phyloP scores from a whole-genome alignment of 2,113 vertebrate species.

The Pteropus alecto region DNA sequence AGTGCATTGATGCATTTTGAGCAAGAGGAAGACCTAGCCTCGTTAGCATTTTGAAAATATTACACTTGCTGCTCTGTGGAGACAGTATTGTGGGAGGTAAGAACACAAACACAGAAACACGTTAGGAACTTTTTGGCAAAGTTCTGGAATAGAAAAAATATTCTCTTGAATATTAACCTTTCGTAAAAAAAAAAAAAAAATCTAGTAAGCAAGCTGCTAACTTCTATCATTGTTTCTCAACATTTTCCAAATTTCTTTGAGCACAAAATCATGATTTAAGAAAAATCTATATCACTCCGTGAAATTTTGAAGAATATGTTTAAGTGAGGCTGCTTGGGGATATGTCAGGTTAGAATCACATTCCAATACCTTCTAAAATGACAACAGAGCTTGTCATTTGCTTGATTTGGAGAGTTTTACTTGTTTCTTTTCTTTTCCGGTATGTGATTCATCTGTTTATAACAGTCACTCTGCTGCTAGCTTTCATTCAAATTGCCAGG shows the following conservation, averaged over 20 bases:
- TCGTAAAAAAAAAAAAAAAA: background rate
- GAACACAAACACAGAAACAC: fast-evolving
- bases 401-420: background rate
- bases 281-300: background rate
- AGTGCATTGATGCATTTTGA: background rate
- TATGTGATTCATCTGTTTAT: background rate
- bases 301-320: background rate
- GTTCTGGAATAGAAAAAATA: background rate
- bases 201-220: background rate
- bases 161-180: background rate
- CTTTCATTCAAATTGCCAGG: background rate
- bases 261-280: background rate
- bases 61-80: background rate
- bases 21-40: background rate
- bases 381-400: background rate
- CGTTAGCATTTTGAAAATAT: background rate
- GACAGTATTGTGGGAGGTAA: fast-evolving
- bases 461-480: background rate
- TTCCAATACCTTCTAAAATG: background rate
- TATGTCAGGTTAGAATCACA: background rate
- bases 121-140: background rate
- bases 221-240: background rate
- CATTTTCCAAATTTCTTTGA: background rate
- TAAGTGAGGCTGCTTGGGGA: background rate
- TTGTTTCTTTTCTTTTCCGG: background rate